Conservation (phyloP, 2,113 vertebrate species). For the Leuciscus idus region DNA sequence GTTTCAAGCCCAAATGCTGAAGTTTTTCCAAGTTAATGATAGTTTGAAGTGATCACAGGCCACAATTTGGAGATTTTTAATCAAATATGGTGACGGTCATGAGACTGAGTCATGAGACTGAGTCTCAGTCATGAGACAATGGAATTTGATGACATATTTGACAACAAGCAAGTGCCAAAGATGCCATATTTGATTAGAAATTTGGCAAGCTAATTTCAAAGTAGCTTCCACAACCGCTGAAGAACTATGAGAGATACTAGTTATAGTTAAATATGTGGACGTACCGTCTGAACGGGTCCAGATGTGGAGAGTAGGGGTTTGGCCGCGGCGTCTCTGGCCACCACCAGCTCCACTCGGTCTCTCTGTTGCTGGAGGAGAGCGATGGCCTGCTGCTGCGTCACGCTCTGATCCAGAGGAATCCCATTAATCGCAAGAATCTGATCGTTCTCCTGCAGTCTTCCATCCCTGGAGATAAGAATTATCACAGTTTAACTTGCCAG, state of each 20-base stretch:
- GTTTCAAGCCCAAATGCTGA: background rate
- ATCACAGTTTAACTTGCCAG: background rate
- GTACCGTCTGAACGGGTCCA: constrained; percentile 57
- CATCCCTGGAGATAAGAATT: constrained; percentile 77
- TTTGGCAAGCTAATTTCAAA: background rate
- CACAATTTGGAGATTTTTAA: background rate
- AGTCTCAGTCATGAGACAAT: background rate
- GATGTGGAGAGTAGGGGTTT: constrained; percentile 31
- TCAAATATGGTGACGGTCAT: background rate
- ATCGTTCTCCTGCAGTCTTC: constrained; percentile 88
- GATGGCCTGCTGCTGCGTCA: constrained; percentile 90
- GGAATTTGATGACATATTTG: background rate
- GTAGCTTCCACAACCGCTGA: background rate
- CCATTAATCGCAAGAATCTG: constrained; percentile 93
- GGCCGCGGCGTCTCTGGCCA: constrained; percentile 79
- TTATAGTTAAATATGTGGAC: background rate
- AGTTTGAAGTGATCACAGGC: background rate
- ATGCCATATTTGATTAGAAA: background rate
- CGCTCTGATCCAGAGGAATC: constrained; percentile 83
- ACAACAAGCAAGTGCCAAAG: background rate
- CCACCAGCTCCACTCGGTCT: constrained; percentile 83
- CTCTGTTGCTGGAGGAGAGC: constrained; percentile 87
- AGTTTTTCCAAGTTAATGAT: too few relatives aligned
- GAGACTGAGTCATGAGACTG: background rate
- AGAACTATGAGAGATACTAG: background rate